Evolutionary conservation across 2,113 vertebrate species (phyloP).

Genomic region (Limnothrissa miodon): DNA sequence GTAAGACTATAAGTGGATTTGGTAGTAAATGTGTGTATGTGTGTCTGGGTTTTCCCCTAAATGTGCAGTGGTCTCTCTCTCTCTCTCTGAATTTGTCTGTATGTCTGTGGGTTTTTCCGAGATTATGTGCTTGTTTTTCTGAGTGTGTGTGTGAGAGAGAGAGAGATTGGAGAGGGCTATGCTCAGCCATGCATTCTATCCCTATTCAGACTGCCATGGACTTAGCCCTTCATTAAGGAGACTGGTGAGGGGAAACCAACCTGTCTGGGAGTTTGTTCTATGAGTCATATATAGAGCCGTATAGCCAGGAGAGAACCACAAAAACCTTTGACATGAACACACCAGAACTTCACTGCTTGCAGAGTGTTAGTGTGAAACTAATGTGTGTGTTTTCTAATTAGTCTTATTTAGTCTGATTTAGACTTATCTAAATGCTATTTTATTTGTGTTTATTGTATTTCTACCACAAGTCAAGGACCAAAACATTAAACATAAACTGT

Average conservation of each 20-base stretch:
- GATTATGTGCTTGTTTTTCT: background rate
- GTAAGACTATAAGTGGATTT: too few relatives aligned
- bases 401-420: too few relatives aligned
- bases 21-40: background rate
- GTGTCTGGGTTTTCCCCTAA: background rate
- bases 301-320: background rate
- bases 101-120: too few relatives aligned
- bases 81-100: background rate
- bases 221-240: conserved; percentile 7
- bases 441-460: too few relatives aligned
- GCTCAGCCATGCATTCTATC: conserved; percentile 10
- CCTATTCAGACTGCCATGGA: background rate
- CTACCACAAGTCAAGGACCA: too few relatives aligned
- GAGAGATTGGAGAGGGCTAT: background rate
- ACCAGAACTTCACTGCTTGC: background rate
- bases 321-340: background rate
- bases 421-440: too few relatives aligned
- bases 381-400: too few relatives aligned
- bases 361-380: too few relatives aligned
- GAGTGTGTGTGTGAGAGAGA: background rate
- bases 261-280: background rate
- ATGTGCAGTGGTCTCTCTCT: background rate
- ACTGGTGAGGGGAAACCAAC: background rate
- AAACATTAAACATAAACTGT: too few relatives aligned
- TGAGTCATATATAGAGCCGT: background rate